Evolutionary conservation across 1,140 invertebrate species (phyloP).

Genomic region (Halotydeus destructor): DNA sequence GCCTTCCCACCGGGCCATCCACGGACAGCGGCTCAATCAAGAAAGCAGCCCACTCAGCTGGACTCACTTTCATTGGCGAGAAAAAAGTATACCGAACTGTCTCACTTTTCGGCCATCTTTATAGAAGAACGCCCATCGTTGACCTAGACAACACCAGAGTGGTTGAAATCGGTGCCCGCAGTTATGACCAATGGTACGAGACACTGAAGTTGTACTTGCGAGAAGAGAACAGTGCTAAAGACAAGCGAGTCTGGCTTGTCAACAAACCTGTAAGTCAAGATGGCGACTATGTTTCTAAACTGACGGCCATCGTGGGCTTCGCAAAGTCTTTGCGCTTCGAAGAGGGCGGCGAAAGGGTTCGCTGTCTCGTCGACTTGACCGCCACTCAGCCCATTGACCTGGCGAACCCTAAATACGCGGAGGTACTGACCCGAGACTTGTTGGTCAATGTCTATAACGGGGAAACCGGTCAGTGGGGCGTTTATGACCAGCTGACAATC

Average conservation of each 20-base stretch:
- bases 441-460: too few species aligned
- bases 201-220: conserved; percentile 23
- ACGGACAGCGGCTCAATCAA: too few species aligned
- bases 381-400: too few species aligned
- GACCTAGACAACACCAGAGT: conserved; percentile 18
- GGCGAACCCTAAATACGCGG: too few species aligned
- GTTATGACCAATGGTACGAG: conserved; percentile 55
- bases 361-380: conserved; percentile 25
- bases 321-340: conserved; percentile 70
- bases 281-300: too few species aligned
- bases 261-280: conserved; percentile 30
- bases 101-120: too few species aligned
- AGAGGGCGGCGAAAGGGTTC: conserved; percentile 47
- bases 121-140: too few species aligned
- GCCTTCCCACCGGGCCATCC: conserved; percentile 20
- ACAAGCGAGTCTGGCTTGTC: conserved; percentile 42
- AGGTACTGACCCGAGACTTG: too few species aligned
- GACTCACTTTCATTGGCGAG: too few species aligned
- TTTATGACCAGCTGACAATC: conserved; percentile 6
- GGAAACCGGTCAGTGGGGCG: too few species aligned
- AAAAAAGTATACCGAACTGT: conserved; percentile 6
- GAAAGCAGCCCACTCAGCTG: too few species aligned
- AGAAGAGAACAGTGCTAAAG: conserved; percentile 26
- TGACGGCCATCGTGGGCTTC: conserved; percentile 64
- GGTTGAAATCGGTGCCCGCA: conserved; percentile 23